Evolutionary conservation across 2,113 vertebrate genomes (phyloP).

Genomic region (Clarias batrachus): DNA sequence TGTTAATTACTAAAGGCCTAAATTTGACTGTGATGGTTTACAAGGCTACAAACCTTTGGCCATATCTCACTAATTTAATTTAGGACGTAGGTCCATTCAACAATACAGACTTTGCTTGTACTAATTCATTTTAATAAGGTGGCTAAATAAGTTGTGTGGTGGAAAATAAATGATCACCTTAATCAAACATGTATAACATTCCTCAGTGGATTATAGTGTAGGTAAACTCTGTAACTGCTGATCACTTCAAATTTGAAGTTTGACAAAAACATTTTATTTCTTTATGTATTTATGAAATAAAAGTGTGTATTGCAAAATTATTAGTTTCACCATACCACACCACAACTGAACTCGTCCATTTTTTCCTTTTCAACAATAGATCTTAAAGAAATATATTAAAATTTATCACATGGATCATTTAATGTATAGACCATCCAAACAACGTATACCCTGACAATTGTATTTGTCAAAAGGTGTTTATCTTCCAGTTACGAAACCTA

Average conservation of each 20-base stretch:
- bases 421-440: background rate
- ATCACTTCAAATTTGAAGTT: background rate
- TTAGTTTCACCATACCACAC: no score
- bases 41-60: background rate
- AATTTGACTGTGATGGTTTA: background rate
- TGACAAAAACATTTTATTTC: background rate
- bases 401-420: background rate
- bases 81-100: background rate
- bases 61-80: background rate
- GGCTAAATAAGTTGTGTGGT: background rate
- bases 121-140: background rate
- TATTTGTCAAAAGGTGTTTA: background rate
- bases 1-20: background rate
- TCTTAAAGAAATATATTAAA: background rate
- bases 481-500: background rate
- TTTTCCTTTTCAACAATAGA: background rate
- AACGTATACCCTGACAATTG: background rate
- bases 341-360: background rate
- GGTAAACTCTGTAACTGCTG: background rate
- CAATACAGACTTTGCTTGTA: background rate
- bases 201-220: background rate
- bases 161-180: background rate
- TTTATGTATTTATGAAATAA: background rate
- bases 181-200: background rate
- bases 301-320: background rate